Evolutionary conservation across 2,888 invertebrate species (phyloP).

Genomic region (Netelia inedita): DNA sequence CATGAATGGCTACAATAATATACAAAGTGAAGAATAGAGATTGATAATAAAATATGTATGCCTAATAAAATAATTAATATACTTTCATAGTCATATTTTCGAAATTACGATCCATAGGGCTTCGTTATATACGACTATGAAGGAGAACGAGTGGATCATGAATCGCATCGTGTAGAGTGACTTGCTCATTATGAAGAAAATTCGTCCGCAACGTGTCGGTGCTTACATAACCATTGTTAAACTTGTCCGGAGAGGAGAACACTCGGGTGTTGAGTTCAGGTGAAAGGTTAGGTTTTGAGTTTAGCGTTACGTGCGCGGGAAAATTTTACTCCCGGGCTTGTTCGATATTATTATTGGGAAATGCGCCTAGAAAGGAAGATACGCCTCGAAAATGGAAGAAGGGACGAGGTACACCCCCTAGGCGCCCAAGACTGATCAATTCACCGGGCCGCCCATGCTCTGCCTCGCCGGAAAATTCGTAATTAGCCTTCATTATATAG

Average conservation of each 20-base stretch:
- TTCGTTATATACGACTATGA: too few species aligned
- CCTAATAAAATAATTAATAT: too few species aligned
- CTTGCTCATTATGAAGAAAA: slow-evolving; percentile 31
- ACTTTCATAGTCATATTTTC: too few species aligned
- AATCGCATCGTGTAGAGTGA: neutral
- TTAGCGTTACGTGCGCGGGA: slow-evolving; percentile 29
- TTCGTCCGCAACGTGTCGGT: slow-evolving; percentile 20
- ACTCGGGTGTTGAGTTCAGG: neutral
- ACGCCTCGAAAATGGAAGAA: slow-evolving; percentile 14
- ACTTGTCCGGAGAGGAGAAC: slow-evolving; percentile 6
- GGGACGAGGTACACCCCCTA: neutral
- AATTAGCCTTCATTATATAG: slow-evolving; percentile 73
- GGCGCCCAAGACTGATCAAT: slow-evolving; percentile 67
- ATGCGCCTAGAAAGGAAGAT: slow-evolving; percentile 20
- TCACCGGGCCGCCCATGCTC: slow-evolving; percentile 49
- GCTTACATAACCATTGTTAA: slow-evolving; percentile 25
- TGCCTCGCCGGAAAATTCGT: slow-evolving; percentile 66
- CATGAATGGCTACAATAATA: too few species aligned
- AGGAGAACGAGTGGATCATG: too few species aligned
- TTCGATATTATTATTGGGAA: slow-evolving; percentile 41
- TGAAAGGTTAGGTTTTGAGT: slow-evolving; percentile 17
- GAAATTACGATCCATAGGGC: too few species aligned
- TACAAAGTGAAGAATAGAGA: too few species aligned
- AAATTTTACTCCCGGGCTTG: slow-evolving; percentile 32
- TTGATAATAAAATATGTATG: too few species aligned